Evolutionary conservation across 1,140 invertebrate genomes (phyloP).

Genomic region (Himalopsyche phryganea): DNA sequence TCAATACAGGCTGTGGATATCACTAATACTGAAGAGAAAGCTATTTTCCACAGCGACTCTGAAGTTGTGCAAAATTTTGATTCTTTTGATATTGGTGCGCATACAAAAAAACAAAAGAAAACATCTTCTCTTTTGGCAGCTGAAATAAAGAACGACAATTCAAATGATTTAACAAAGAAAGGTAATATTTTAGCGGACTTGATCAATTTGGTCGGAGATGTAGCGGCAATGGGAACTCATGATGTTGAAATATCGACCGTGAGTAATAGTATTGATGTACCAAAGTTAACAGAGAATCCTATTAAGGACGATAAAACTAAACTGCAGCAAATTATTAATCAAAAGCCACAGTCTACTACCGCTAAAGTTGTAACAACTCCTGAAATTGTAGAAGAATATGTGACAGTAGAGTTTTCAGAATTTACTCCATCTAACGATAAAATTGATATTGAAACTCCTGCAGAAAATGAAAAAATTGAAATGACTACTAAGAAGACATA

Average conservation of each 20-base stretch:
- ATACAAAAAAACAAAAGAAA: conserved; percentile 32
- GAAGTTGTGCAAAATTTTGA: conserved; percentile 8
- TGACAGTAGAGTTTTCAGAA: conserved; percentile 27
- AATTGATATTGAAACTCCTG: conserved; percentile 33
- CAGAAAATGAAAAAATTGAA: conserved; percentile 31
- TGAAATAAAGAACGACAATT: conserved; percentile 21
- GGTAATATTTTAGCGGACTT: conserved; percentile 46
- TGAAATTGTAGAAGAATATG: background rate
- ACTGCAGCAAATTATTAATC: conserved; percentile 2
- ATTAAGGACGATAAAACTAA: conserved; percentile 1
- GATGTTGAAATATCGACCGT: conserved; percentile 31
- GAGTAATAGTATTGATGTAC: conserved; percentile 24
- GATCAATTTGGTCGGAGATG: conserved; percentile 49
- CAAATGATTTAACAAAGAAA: conserved; percentile 37
- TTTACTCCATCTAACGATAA: conserved; percentile 19
- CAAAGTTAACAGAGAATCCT: conserved; percentile 6
- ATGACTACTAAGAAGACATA: conserved; percentile 29
- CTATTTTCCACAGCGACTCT: background rate
- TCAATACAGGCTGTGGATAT: background rate
- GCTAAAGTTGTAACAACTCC: conserved; percentile 6
- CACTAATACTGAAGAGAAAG: no score
- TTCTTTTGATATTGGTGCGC: conserved; percentile 1
- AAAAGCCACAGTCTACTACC: background rate
- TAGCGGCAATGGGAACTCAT: conserved; percentile 48
- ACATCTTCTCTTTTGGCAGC: conserved; percentile 6